phyloP scores from a whole-genome alignment of 2,797 vertebrate species.

The Anguilla pacifica region DNA sequence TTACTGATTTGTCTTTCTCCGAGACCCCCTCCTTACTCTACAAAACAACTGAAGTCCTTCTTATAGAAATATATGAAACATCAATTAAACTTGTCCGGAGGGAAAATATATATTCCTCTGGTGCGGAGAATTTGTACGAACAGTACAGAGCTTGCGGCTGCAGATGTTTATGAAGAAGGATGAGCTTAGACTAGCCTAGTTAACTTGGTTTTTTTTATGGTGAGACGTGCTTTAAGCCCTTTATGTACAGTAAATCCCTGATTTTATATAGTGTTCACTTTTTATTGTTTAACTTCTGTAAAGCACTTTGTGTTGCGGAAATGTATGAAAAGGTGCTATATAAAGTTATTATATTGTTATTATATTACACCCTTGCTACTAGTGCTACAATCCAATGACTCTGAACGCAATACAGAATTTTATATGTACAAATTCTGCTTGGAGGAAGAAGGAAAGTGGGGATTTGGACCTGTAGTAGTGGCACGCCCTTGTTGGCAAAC shows the following conservation, averaged over 20 bases:
- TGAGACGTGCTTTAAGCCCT: neutral
- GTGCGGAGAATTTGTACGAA: neutral
- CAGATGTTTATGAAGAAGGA: neutral
- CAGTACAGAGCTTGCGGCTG: neutral
- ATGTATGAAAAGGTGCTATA: neutral
- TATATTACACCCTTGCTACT: neutral
- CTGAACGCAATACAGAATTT: slow-evolving; percentile 10
- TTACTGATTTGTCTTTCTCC: slow-evolving; percentile 76
- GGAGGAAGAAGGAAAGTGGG: neutral
- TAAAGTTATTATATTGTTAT: neutral
- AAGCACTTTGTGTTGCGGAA: neutral
- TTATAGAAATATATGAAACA: slow-evolving; percentile 48
- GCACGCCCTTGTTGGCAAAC: neutral
- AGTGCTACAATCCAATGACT: neutral
- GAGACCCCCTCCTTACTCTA: slow-evolving; percentile 41
- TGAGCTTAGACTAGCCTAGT: slow-evolving; percentile 4
- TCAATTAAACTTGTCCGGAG: slow-evolving; percentile 59
- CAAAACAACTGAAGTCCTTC: slow-evolving; percentile 13
- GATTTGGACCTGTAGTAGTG: neutral
- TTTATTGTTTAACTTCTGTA: neutral
- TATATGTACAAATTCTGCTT: neutral
- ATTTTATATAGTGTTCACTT: neutral
- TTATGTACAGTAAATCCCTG: neutral
- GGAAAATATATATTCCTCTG: slow-evolving; percentile 43
- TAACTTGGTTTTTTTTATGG: neutral